Conservation (phyloP, 2,113 vertebrate genomes). For the Mirounga angustirostris region DNA sequence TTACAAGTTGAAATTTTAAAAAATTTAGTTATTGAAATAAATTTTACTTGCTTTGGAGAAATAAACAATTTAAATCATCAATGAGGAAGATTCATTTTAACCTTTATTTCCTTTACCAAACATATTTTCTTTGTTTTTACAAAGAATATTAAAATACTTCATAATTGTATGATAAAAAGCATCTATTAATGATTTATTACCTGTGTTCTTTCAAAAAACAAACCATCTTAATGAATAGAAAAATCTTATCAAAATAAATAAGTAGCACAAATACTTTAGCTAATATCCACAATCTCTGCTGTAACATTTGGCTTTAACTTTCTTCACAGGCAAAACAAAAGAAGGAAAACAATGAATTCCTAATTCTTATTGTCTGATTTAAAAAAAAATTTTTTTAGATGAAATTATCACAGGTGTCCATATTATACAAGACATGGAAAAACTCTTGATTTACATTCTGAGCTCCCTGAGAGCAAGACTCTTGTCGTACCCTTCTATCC, state of each 20-base stretch:
- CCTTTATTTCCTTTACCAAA: slow-evolving; percentile 36
- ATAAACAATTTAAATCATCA: slow-evolving; percentile 8
- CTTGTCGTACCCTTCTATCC: background rate
- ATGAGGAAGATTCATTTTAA: slow-evolving; percentile 20
- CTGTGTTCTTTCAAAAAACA: slow-evolving; percentile 19
- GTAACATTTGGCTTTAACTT: background rate
- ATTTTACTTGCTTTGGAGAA: slow-evolving; percentile 35
- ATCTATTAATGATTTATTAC: slow-evolving; percentile 34
- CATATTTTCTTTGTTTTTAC: slow-evolving; percentile 40
- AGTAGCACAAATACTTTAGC: background rate
- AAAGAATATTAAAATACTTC: slow-evolving; percentile 6
- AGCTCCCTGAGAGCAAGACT: background rate
- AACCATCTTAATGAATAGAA: slow-evolving; percentile 34
- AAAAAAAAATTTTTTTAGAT: slow-evolving; percentile 29
- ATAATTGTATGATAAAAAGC: slow-evolving; percentile 13
- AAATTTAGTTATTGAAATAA: slow-evolving; percentile 16
- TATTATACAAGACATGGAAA: background rate
- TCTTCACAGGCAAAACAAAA: background rate
- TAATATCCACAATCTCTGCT: background rate
- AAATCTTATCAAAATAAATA: background rate
- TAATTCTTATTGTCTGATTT: slow-evolving; percentile 23
- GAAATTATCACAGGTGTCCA: background rate
- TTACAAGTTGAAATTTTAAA: background rate
- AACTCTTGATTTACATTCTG: background rate
- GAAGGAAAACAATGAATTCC: background rate